phyloP scores from a whole-genome alignment of 2,888 invertebrate species.

The Spisula solida region DNA sequence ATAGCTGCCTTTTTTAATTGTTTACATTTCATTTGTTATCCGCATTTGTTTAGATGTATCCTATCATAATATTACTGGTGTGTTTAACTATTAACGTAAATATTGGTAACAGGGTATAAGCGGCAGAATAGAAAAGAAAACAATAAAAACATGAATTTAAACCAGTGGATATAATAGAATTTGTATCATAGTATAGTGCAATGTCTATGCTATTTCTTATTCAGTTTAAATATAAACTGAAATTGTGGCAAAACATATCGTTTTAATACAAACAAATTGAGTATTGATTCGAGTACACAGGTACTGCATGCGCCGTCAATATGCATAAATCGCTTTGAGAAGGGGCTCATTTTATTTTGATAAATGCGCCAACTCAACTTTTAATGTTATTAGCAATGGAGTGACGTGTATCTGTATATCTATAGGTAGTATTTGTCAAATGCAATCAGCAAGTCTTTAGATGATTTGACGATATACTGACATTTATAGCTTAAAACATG shows the following conservation, averaged over 20 bases:
- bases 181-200: no score
- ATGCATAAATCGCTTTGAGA: background rate
- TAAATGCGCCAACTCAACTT: background rate
- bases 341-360: background rate
- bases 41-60: no score
- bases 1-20: no score
- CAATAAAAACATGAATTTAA: no score
- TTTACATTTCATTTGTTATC: no score
- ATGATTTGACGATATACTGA: background rate
- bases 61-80: no score
- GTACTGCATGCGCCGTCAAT: background rate
- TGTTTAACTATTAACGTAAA: no score
- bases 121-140: no score
- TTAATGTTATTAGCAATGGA: constrained; percentile 4
- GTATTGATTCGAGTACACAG: background rate
- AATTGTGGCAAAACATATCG: background rate
- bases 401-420: constrained; percentile 13
- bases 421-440: constrained; percentile 1
- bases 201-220: no score
- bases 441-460: background rate
- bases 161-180: no score
- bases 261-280: background rate
- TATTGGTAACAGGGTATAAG: no score
- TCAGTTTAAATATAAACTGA: no score
- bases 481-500: constrained; percentile 5